Evolutionary conservation across 2,797 vertebrate genomes (phyloP).

Genomic region (Cossypha polioptera): DNA sequence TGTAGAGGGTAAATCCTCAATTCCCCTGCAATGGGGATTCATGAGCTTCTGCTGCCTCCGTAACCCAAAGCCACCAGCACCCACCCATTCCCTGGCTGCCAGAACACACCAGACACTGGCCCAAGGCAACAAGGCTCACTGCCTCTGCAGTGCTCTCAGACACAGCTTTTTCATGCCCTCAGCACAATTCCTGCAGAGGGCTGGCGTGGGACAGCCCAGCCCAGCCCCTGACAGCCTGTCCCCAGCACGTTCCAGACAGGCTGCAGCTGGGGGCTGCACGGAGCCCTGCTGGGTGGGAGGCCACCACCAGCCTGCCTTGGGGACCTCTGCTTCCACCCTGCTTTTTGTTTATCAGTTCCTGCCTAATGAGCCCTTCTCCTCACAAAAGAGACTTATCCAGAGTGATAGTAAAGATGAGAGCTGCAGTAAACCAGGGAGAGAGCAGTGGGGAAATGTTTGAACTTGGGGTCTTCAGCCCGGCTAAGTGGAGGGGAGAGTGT

Average conservation of each 20-base stretch:
- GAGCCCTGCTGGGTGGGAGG: background rate
- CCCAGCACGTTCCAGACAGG: background rate
- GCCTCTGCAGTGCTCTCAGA: background rate
- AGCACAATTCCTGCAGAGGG: background rate
- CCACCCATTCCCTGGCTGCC: background rate
- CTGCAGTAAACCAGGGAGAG: background rate
- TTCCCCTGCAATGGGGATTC: background rate
- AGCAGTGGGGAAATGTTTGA: constrained; percentile 32
- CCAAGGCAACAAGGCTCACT: background rate
- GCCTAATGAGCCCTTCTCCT: constrained; percentile 31
- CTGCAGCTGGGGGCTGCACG: constrained; percentile 6
- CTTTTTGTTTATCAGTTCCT: constrained; percentile 43
- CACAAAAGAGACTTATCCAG: background rate
- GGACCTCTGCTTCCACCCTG: constrained; percentile 2
- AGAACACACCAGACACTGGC: accelerated
- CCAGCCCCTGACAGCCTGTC: constrained; percentile 26
- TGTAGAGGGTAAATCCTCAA: background rate
- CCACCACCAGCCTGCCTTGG: background rate
- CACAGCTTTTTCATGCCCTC: background rate
- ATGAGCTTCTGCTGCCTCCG: background rate
- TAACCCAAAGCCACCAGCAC: background rate
- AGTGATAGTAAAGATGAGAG: constrained; percentile 57
- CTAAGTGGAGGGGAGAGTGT: constrained; percentile 40
- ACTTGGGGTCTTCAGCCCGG: background rate
- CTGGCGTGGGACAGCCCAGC: background rate